phyloP scores from a whole-genome alignment of 2,888 invertebrate genomes.

The Bombyx huttoni region DNA sequence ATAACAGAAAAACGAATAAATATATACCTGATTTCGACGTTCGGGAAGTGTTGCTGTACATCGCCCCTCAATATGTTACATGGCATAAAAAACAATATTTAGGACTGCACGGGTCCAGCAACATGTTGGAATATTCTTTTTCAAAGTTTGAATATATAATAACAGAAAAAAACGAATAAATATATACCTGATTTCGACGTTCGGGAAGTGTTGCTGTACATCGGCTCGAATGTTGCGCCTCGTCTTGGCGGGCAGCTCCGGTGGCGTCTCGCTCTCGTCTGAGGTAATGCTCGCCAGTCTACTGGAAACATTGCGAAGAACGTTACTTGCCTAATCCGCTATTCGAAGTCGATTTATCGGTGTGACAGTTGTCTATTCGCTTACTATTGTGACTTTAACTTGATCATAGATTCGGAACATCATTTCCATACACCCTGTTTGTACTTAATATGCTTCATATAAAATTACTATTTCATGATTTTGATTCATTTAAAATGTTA shows the following conservation, averaged over 20 bases:
- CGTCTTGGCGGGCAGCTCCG: conserved; percentile 75
- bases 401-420: no score
- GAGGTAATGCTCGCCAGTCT: conserved; percentile 60
- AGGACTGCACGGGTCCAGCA: no score
- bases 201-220: conserved; percentile 60
- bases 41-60: conserved; percentile 60
- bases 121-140: no score
- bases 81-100: no score
- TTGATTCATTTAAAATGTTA: no score
- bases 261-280: conserved; percentile 67
- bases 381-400: no score
- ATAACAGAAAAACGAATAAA: neutral
- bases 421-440: no score
- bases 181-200: conserved; percentile 51
- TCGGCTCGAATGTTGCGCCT: conserved; percentile 58
- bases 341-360: no score
- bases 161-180: neutral
- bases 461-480: no score
- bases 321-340: neutral
- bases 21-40: conserved; percentile 51
- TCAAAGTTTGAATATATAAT: neutral
- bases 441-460: no score
- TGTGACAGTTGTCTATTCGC: no score
- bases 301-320: conserved; percentile 5
- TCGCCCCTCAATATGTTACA: conserved; percentile 45